A percentile compares a stretch with the other conserved stretches of the same genome.
These are phyloP conservation scores for Coregonus clupeaformis DNA, from an alignment of 2,113 vertebrate genomes.

Conservation along the genomic window DNA sequence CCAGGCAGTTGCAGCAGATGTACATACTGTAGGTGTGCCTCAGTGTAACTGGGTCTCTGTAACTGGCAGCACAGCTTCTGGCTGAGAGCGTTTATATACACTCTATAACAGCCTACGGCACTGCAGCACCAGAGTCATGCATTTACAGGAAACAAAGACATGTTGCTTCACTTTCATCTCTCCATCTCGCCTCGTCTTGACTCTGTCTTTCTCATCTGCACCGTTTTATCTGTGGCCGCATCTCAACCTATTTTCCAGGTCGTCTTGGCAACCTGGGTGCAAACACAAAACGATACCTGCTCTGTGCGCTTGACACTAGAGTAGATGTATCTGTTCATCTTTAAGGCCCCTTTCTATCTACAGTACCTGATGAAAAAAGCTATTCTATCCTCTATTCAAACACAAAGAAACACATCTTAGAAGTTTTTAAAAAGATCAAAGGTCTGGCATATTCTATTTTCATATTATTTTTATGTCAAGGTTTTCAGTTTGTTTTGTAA, in stretches of 20 bases:
- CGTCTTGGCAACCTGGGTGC: slow-evolving; percentile 68
- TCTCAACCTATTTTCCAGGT: slow-evolving; percentile 73
- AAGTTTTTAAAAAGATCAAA: slow-evolving; percentile 16
- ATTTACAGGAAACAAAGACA: slow-evolving; percentile 49
- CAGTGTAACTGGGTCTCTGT: not conserved
- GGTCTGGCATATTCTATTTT: slow-evolving; percentile 39
- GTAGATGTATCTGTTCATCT: slow-evolving; percentile 70
- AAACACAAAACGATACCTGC: slow-evolving; percentile 58
- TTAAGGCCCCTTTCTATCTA: slow-evolving; percentile 52
- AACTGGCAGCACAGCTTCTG: not conserved
- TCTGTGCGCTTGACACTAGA: slow-evolving; percentile 51
- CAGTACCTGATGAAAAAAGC: slow-evolving; percentile 27
- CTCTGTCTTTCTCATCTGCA: slow-evolving; percentile 50
- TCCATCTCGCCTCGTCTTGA: slow-evolving; percentile 28
- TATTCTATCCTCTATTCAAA: slow-evolving; percentile 22
- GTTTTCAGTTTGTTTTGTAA: slow-evolving; percentile 7
- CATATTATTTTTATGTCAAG: slow-evolving; percentile 6
- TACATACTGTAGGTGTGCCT: not conserved
- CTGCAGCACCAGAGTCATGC: slow-evolving; percentile 24
- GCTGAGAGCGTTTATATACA: not conserved
- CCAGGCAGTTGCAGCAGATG: not conserved
- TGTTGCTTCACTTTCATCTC: slow-evolving; percentile 18
- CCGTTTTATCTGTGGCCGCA: slow-evolving; percentile 68
- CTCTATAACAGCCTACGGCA: slow-evolving; percentile 15
- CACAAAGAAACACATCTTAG: slow-evolving; percentile 50